Percentiles rank a stretch among this genome's conserved stretches.
Conservation (phyloP, 2,888 invertebrate species). For the Athrips mouffetella region DNA sequence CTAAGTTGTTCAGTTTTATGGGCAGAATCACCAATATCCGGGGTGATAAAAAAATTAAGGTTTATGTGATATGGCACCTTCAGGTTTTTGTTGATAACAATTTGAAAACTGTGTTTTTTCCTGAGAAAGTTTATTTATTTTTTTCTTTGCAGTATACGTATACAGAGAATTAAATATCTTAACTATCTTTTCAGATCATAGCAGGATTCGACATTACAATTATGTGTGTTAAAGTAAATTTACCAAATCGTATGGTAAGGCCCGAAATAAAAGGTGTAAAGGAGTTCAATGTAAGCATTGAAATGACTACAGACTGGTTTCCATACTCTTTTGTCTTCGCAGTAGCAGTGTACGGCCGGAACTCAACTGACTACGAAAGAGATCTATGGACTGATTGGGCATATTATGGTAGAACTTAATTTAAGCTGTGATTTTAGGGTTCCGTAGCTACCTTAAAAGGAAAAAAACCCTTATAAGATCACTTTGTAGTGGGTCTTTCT, state of each 20-base stretch:
- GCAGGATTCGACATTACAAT: background rate
- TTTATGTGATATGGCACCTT: too few species aligned
- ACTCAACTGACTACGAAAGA: background rate
- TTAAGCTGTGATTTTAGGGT: too few species aligned
- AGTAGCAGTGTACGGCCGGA: background rate
- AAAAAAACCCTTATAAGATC: too few species aligned
- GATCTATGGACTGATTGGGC: background rate
- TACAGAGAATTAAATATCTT: background rate
- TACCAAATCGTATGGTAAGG: background rate
- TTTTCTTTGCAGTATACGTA: background rate
- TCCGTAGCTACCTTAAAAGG: too few species aligned
- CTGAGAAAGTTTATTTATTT: too few species aligned
- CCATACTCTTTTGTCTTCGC: slow-evolving; percentile 29
- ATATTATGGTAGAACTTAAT: background rate
- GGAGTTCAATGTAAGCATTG: slow-evolving; percentile 31
- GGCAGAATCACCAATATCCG: too few species aligned
- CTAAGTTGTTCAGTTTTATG: too few species aligned
- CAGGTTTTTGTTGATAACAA: too few species aligned
- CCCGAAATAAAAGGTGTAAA: background rate
- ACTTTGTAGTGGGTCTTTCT: too few species aligned
- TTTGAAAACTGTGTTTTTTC: too few species aligned
- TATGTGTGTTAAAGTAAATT: background rate
- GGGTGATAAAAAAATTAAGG: too few species aligned
- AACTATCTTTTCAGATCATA: background rate
- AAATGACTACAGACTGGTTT: slow-evolving; percentile 33